Percentiles rank a stretch among this genome's conserved stretches.
phyloP scores from a whole-genome alignment of 2,113 vertebrate species.

The Leiothrix lutea region DNA sequence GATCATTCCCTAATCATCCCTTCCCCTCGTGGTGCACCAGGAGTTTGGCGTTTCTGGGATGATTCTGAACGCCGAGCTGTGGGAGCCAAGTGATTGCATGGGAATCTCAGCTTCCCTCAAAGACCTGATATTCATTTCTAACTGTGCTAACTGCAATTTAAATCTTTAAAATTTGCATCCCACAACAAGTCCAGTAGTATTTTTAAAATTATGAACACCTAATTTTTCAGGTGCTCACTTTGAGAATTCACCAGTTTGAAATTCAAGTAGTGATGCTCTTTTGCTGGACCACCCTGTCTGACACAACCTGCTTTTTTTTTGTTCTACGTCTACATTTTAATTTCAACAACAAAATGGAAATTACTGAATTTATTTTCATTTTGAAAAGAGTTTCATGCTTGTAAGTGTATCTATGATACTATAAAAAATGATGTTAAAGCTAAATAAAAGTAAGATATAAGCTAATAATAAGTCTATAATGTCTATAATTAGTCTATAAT shows the following conservation, averaged over 20 bases:
- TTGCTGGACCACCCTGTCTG: not conserved
- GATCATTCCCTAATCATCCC: not conserved
- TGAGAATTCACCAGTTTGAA: not conserved
- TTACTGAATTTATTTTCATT: not conserved
- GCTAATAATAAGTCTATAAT: not conserved
- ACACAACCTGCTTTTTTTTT: not conserved
- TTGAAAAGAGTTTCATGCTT: not conserved
- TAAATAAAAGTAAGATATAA: not conserved
- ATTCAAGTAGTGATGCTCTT: not conserved
- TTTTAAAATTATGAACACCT: not conserved
- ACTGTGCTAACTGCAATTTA: not conserved
- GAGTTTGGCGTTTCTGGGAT: not conserved
- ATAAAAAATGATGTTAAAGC: not conserved
- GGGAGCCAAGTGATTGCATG: not conserved
- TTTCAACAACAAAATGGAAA: not conserved
- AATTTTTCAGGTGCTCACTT: fast-evolving
- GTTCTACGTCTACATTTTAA: not conserved
- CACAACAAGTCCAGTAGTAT: not conserved
- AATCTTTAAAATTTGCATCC: not conserved
- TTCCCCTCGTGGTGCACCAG: not conserved
- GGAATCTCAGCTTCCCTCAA: not conserved
- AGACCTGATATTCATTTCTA: not conserved
- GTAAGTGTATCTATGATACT: not conserved
- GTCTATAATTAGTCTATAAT: no score
- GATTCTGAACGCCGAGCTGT: not conserved